These are phyloP conservation scores for Orchestes rusci DNA, from an alignment of 2,888 invertebrate species.

Conservation along the genomic window DNA sequence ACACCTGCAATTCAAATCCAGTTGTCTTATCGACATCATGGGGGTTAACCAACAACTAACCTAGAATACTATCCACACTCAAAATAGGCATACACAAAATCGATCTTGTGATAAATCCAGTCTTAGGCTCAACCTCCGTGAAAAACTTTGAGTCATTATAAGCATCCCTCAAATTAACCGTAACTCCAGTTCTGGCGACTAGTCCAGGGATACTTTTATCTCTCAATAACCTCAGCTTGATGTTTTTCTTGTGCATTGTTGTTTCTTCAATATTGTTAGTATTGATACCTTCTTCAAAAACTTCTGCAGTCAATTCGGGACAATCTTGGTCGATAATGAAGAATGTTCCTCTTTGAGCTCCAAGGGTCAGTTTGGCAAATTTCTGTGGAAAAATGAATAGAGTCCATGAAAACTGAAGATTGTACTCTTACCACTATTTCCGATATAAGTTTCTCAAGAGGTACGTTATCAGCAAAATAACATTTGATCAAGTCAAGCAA, in stretches of 20 bases:
- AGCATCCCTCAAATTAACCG: constrained; percentile 50
- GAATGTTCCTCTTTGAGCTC: constrained; percentile 52
- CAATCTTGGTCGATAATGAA: constrained; percentile 49
- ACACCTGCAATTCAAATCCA: constrained; percentile 48
- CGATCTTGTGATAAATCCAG: constrained; percentile 51
- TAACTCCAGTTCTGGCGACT: constrained; percentile 47
- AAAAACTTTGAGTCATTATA: constrained; percentile 50
- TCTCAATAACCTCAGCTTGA: constrained; percentile 46
- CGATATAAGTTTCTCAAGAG: constrained; percentile 52
- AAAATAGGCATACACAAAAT: constrained; percentile 50
- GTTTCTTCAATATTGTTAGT: constrained; percentile 30
- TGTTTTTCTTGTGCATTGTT: constrained; percentile 48
- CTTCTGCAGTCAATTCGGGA: constrained; percentile 47
- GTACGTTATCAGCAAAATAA: constrained; percentile 51
- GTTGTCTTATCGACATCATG: too few relatives aligned
- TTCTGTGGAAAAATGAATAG: constrained; percentile 39
- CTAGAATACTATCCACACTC: constrained; percentile 41
- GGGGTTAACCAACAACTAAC: too few relatives aligned
- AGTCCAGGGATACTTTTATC: constrained; percentile 50
- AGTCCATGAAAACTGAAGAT: background rate
- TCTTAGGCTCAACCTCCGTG: constrained; percentile 49
- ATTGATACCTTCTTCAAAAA: constrained; percentile 53
- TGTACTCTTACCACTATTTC: constrained; percentile 52
- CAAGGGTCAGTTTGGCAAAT: constrained; percentile 51
- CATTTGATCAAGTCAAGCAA: constrained; percentile 40